Percentiles rank a stretch among this genome's conserved stretches.
Conservation (phyloP, 1,140 invertebrate species). For the Patella vulgata region DNA sequence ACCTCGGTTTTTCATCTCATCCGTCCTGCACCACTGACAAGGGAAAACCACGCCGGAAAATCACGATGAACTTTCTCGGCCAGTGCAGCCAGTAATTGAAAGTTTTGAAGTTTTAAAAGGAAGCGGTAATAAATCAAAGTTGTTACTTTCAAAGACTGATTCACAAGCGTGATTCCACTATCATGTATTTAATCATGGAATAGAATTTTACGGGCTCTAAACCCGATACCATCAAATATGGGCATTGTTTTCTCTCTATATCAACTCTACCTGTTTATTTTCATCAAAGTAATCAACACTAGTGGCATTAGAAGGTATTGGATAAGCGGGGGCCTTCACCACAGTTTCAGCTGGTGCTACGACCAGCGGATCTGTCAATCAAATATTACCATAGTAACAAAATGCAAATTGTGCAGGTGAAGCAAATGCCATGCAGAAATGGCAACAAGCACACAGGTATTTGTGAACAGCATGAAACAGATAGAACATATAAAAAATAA, state of each 20-base stretch:
- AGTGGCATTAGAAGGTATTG: constrained; percentile 84
- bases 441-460: constrained; percentile 29
- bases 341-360: constrained; percentile 41
- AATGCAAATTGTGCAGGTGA: constrained; percentile 81
- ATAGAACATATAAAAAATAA: constrained; percentile 58
- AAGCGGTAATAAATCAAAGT: too few species aligned
- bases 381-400: constrained; percentile 47
- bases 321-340: constrained; percentile 63
- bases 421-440: constrained; percentile 72
- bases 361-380: constrained; percentile 48
- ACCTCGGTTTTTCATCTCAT: too few species aligned
- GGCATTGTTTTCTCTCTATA: neutral
- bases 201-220: too few species aligned
- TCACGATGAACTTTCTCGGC: too few species aligned
- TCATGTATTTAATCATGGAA: too few species aligned
- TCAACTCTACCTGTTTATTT: constrained; percentile 85
- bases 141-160: too few species aligned
- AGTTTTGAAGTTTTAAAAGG: too few species aligned
- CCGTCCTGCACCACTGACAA: too few species aligned
- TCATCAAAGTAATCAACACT: constrained; percentile 95
- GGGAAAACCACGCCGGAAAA: too few species aligned
- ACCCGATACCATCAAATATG: too few species aligned
- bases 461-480: constrained; percentile 17
- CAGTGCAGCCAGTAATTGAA: too few species aligned
- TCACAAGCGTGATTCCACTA: too few species aligned